Conservation (phyloP, 2,113 vertebrate genomes). For the Peromyscus californicus region DNA sequence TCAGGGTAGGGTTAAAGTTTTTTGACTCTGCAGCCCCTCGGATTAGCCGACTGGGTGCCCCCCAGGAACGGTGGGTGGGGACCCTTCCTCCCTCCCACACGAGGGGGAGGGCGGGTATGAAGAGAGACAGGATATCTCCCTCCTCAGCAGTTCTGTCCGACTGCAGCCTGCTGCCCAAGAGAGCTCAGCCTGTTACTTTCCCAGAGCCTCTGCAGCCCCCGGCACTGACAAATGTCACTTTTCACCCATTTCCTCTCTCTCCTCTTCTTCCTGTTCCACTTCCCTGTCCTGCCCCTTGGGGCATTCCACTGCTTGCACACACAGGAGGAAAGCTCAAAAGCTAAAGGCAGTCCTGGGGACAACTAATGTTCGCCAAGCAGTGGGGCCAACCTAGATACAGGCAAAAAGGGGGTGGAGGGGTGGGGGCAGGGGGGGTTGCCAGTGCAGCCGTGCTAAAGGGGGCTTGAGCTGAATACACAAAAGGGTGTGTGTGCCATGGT, state of each 20-base stretch:
- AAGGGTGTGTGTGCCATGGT: rapidly evolving
- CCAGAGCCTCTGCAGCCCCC: neutral
- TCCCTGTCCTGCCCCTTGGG: too few species aligned
- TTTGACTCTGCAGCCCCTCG: neutral
- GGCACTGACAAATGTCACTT: neutral
- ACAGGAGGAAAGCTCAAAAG: neutral
- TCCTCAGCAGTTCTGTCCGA: neutral
- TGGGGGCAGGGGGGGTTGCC: too few species aligned
- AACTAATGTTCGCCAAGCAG: neutral
- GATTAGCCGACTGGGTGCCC: neutral
- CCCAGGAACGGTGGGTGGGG: too few species aligned
- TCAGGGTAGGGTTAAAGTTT: neutral
- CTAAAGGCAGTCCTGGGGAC: neutral
- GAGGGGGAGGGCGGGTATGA: too few species aligned
- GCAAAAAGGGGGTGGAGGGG: rapidly evolving
- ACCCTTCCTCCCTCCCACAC: neutral
- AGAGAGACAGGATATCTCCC: too few species aligned
- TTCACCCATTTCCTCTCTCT: neutral
- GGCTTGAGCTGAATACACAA: neutral
- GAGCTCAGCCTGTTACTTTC: neutral
- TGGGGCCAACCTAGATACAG: neutral
- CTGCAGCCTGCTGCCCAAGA: neutral
- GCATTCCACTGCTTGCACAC: neutral
- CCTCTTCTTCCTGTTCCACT: neutral
- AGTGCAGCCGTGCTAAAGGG: neutral